These are phyloP conservation scores for Listronotus bonariensis DNA, from an alignment of 1,140 invertebrate genomes.

Conservation along the genomic window DNA sequence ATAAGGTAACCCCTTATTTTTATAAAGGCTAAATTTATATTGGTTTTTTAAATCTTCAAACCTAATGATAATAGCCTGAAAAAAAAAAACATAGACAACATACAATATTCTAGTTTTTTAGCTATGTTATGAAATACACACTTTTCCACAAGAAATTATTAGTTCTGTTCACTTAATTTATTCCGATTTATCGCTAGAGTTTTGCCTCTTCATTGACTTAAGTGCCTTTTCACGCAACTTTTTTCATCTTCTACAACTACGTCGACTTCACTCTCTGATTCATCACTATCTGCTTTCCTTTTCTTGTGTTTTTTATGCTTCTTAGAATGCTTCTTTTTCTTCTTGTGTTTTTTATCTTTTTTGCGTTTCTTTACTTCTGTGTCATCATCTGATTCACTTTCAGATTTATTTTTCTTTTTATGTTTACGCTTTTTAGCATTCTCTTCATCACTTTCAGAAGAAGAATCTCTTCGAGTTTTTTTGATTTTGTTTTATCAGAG, in stretches of 20 bases:
- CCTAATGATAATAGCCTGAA: too few relatives aligned
- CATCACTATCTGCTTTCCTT: constrained; percentile 66
- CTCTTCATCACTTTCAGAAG: constrained; percentile 66
- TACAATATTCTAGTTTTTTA: too few relatives aligned
- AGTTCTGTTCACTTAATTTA: background rate
- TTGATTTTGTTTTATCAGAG: constrained; percentile 57
- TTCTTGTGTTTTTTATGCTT: constrained; percentile 72
- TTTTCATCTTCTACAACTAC: constrained; percentile 78
- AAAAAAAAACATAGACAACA: too few relatives aligned
- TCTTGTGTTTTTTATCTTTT: constrained; percentile 72
- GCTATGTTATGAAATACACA: too few relatives aligned
- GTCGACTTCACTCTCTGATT: constrained; percentile 66
- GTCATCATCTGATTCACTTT: constrained; percentile 65
- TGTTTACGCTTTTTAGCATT: constrained; percentile 48
- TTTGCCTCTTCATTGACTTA: constrained; percentile 69
- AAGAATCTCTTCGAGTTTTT: constrained; percentile 73
- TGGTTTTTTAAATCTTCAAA: too few relatives aligned
- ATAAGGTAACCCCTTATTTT: too few relatives aligned
- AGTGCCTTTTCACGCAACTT: constrained; percentile 86
- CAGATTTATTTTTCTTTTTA: constrained; percentile 51
- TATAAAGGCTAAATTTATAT: too few relatives aligned
- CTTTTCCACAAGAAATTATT: too few relatives aligned
- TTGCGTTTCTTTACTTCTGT: constrained; percentile 71
- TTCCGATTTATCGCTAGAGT: constrained; percentile 55
- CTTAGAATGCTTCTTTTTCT: constrained; percentile 70